Percentiles rank a stretch among this genome's conserved stretches.
Conservation (phyloP, 2,888 invertebrate genomes). For the Hyposoter dolosus region DNA sequence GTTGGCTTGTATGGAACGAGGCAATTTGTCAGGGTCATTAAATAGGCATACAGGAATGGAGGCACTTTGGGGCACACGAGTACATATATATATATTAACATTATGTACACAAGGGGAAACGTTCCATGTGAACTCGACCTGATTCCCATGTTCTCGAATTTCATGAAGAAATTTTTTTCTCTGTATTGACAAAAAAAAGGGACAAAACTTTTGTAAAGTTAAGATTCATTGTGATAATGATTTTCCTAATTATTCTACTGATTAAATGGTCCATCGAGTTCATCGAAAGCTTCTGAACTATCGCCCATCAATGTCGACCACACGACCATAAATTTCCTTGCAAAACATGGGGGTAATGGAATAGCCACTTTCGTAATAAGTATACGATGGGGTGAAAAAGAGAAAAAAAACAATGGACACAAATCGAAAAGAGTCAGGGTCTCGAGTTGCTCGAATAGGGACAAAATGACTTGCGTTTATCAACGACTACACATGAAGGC, state of each 20-base stretch:
- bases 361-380: not conserved
- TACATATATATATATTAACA: constrained; percentile 16
- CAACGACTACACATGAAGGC: not conserved
- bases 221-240: not conserved
- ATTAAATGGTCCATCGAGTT: not conserved
- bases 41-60: constrained; percentile 46
- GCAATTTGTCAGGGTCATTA: constrained; percentile 46
- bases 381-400: not conserved
- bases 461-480: constrained; percentile 21
- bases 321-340: not conserved
- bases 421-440: constrained; percentile 1
- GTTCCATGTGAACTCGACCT: not conserved
- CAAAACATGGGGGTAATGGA: not conserved
- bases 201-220: not conserved
- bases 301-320: not conserved
- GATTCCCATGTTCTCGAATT: not conserved
- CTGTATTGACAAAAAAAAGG: not conserved
- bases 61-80: constrained; percentile 11
- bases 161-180: not conserved
- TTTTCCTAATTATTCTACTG: not conserved
- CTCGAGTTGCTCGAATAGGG: constrained; percentile 4
- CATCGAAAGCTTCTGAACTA: not conserved
- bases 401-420: not conserved
- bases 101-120: not conserved
- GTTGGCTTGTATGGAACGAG: not conserved